Evolutionary conservation across 2,113 vertebrate species (phyloP).

Genomic region (Cinclus cinclus): DNA sequence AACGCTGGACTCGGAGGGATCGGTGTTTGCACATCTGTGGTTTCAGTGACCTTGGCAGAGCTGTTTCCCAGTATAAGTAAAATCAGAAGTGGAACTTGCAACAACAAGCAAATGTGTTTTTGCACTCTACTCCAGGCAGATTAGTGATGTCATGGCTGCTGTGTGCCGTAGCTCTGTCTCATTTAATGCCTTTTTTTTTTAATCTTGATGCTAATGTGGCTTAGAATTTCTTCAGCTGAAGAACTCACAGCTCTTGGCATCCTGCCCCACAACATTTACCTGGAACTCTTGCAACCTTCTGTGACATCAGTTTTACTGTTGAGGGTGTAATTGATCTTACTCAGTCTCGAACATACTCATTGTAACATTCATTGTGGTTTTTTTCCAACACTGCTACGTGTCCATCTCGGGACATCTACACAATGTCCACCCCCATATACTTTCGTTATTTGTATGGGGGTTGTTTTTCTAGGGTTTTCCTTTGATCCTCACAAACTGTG

Average conservation of each 20-base stretch:
- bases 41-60: background rate
- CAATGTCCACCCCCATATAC: background rate
- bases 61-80: background rate
- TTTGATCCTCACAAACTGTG: background rate
- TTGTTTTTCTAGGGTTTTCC: background rate
- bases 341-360: background rate
- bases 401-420: background rate
- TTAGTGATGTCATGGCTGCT: background rate
- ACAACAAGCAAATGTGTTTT: background rate
- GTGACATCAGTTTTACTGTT: constrained; percentile 6
- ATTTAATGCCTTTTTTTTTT: background rate
- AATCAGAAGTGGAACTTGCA: background rate
- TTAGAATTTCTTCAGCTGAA: background rate
- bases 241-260: background rate
- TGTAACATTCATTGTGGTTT: background rate
- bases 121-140: background rate
- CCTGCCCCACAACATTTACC: background rate
- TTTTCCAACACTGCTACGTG: background rate
- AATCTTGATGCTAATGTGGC: background rate
- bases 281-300: background rate
- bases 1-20: background rate
- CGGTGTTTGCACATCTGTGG: background rate
- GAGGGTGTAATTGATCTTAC: background rate
- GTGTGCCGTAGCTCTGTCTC: background rate
- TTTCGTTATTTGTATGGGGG: background rate